phyloP scores from a whole-genome alignment of 2,888 invertebrate species.

The Caenorhabditis wallacei region DNA sequence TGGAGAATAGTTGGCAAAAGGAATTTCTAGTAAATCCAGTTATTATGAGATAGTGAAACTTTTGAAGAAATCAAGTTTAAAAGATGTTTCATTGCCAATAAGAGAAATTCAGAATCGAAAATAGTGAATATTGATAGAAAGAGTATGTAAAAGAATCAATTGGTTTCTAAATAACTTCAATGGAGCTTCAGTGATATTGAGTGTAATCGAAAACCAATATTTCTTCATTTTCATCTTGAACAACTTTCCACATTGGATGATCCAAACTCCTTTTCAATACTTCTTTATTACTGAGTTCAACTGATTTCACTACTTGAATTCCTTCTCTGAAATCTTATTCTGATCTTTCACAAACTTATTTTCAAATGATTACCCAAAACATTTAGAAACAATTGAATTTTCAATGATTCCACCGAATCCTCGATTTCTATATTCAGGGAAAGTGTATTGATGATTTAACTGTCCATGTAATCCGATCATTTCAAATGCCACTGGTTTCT shows the following conservation, averaged over 20 bases:
- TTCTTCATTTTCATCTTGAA: conserved; percentile 16
- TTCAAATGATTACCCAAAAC: conserved; percentile 20
- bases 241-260: conserved; percentile 40
- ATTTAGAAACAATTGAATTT: conserved; percentile 35
- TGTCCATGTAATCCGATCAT: conserved; percentile 61
- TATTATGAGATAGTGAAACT: conserved; percentile 3
- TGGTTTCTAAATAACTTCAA: too few species aligned
- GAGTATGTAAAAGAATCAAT: too few species aligned
- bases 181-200: neutral
- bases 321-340: conserved; percentile 22
- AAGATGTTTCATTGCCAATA: neutral
- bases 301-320: conserved; percentile 29
- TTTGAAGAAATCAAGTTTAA: neutral
- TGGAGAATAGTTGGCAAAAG: neutral
- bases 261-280: conserved; percentile 28
- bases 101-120: too few species aligned
- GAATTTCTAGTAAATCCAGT: conserved; percentile 1
- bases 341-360: neutral
- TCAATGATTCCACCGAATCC: conserved; percentile 57
- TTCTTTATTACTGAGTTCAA: conserved; percentile 15
- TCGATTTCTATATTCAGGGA: conserved; percentile 52
- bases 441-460: conserved; percentile 54
- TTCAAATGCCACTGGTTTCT: conserved; percentile 52
- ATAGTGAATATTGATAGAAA: too few species aligned
- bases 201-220: conserved; percentile 22